Evolutionary conservation across 1,140 invertebrate genomes (phyloP).

Genomic region (Calliphora vicina): DNA sequence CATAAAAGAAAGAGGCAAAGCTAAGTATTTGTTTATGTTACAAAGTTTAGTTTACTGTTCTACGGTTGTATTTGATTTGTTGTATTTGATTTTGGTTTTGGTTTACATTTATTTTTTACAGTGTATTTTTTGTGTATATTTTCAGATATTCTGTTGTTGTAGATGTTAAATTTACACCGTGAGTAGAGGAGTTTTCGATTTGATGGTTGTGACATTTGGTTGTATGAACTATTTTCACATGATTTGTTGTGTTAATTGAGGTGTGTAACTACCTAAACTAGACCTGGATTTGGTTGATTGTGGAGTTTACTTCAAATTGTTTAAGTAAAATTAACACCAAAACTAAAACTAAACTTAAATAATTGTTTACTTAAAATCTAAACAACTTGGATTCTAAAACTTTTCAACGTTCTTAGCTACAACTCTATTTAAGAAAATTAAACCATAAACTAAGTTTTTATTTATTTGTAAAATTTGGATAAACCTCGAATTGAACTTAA

Average conservation of each 20-base stretch:
- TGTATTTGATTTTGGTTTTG: neutral
- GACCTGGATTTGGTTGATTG: neutral
- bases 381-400: neutral
- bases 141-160: neutral
- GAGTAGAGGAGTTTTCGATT: neutral
- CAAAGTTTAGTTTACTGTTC: conserved; percentile 14
- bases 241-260: neutral
- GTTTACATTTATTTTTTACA: neutral
- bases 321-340: neutral
- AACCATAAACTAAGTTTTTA: neutral
- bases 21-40: neutral
- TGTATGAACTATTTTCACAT: neutral
- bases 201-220: too few species aligned
- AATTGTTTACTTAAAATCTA: neutral
- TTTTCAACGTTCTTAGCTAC: neutral
- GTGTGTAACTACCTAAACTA: conserved; percentile 1
- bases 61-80: neutral
- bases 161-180: neutral
- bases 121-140: neutral
- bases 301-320: neutral
- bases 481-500: neutral
- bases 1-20: neutral
- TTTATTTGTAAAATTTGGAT: neutral
- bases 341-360: neutral
- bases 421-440: neutral